phyloP scores from a whole-genome alignment of 1,140 invertebrate species.

The Frieseomelitta varia region DNA sequence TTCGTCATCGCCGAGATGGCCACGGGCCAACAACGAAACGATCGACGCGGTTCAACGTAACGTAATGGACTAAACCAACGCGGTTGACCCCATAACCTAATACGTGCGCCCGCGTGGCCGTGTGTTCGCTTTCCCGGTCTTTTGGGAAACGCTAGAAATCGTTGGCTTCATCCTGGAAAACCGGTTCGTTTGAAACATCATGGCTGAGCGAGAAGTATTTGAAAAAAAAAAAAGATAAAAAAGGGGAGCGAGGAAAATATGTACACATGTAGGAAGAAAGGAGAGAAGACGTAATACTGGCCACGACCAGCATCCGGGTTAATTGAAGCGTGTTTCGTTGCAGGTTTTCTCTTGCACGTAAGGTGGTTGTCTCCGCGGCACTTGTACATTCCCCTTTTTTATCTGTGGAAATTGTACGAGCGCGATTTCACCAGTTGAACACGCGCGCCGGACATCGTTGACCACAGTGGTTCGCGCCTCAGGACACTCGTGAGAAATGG shows the following conservation, averaged over 20 bases:
- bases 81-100: slow-evolving; percentile 51
- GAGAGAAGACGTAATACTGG: neutral
- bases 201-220: neutral
- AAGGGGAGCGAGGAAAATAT: neutral
- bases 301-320: neutral
- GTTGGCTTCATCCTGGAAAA: neutral
- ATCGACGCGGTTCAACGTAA: slow-evolving; percentile 6
- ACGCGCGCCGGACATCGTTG: neutral
- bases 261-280: neutral
- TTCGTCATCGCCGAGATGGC: slow-evolving; percentile 19
- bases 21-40: slow-evolving; percentile 21
- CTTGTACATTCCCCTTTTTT: slow-evolving; percentile 10
- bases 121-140: neutral
- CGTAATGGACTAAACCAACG: slow-evolving; percentile 35
- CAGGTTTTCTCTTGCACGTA: neutral
- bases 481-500: neutral
- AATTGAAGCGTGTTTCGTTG: slow-evolving; percentile 23
- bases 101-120: slow-evolving; percentile 10
- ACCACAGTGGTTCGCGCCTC: neutral
- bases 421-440: slow-evolving; percentile 10
- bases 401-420: neutral
- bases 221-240: neutral
- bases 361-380: neutral
- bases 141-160: neutral
- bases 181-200: slow-evolving; percentile 4